A percentile compares a stretch with the other conserved stretches of the same genome.
Conservation (phyloP, 1,140 invertebrate species). For the Lepidotrigona ventralis region DNA sequence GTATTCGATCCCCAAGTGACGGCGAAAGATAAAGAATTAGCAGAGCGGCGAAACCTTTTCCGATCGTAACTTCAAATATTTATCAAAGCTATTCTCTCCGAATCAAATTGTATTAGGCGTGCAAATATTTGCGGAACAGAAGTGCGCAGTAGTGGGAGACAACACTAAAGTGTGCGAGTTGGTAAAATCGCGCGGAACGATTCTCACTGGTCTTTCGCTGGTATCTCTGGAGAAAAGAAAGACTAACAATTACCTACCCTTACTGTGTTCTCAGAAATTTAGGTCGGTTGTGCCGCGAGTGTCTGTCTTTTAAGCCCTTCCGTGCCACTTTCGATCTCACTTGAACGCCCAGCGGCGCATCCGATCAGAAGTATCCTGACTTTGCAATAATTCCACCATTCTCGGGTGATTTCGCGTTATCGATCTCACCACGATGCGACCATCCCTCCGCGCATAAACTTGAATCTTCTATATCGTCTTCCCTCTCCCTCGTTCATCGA, state of each 20-base stretch:
- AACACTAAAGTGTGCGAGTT: not conserved
- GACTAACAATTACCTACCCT: constrained; percentile 11
- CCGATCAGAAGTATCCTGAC: constrained; percentile 58
- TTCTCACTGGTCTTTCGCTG: not conserved
- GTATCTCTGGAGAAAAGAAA: not conserved
- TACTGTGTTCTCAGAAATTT: constrained; percentile 9
- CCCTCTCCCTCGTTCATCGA: not conserved
- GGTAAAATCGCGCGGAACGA: not conserved
- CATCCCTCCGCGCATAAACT: constrained; percentile 16
- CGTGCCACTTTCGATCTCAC: constrained; percentile 50
- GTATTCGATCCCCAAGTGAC: not conserved
- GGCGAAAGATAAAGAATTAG: not conserved
- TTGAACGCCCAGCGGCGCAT: constrained; percentile 45
- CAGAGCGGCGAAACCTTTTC: not conserved
- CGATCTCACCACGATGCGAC: constrained; percentile 51
- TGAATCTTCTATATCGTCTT: constrained; percentile 11
- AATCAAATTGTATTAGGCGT: not conserved
- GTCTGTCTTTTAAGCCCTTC: constrained; percentile 37
- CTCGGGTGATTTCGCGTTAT: constrained; percentile 32
- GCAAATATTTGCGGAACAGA: not conserved
- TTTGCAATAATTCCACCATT: constrained; percentile 56
- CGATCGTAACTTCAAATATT: not conserved
- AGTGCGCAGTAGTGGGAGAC: not conserved
- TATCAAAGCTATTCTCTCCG: too few species aligned
- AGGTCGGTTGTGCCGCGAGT: constrained; percentile 21